Evolutionary conservation across 2,888 invertebrate species (phyloP).

Genomic region (Subacronicta megacephala): DNA sequence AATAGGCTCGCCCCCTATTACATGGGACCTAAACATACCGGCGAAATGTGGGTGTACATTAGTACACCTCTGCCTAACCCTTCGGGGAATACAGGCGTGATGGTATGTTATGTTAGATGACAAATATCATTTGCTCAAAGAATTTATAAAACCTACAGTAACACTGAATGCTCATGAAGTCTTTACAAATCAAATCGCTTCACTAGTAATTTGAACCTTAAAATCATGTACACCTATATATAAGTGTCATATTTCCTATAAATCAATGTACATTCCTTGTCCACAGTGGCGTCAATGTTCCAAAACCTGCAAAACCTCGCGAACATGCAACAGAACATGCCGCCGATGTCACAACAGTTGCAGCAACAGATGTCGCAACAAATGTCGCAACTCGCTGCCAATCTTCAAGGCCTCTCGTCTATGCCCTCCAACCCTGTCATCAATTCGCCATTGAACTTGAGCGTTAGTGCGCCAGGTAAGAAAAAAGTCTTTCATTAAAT

Average conservation of each 20-base stretch:
- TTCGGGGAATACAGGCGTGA: too few species aligned
- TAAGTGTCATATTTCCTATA: not conserved
- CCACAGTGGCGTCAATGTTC: conserved; percentile 93
- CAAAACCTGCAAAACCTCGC: conserved; percentile 88
- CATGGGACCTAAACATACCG: too few species aligned
- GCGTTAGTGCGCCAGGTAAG: conserved; percentile 91
- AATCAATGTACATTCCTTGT: conserved; percentile 45
- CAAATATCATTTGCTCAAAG: too few species aligned
- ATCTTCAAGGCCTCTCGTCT: conserved; percentile 94
- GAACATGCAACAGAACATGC: conserved; percentile 88
- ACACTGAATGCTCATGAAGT: too few species aligned
- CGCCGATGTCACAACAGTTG: conserved; percentile 86
- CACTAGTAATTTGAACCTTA: too few species aligned
- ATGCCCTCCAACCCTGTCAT: conserved; percentile 93
- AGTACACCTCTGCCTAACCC: too few species aligned
- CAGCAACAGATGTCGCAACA: conserved; percentile 90
- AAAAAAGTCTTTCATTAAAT: not conserved
- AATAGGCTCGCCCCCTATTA: too few species aligned
- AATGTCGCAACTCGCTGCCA: conserved; percentile 89
- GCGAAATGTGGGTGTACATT: too few species aligned
- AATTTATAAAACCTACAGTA: too few species aligned
- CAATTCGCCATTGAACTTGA: conserved; percentile 95
- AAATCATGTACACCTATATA: too few species aligned
- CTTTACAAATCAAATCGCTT: too few species aligned
- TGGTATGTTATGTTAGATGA: too few species aligned